Base-by-base conservation (phyloP, 2,113 vertebrate species). In the Brienomyrus longianalis region DNA sequence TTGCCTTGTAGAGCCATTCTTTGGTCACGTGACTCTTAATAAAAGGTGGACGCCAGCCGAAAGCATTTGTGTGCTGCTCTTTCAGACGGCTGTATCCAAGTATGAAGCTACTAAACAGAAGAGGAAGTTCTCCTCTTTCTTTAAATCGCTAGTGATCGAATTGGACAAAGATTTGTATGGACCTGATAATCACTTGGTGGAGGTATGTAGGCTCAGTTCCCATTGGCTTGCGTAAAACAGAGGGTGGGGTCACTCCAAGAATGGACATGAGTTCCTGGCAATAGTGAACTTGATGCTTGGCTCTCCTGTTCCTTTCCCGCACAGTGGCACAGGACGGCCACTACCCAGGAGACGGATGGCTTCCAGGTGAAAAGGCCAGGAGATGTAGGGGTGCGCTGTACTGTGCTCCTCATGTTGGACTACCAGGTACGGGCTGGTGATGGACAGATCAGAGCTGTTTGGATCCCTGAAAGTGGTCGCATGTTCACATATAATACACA, bases 51-150 rank as follows among this genome's bases (percentile, higher is more conserved):
- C 19, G 74, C 39, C 15, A 77, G 70, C 27, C 43, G 74, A 80
- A 80, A 19, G 15, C 17, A 80, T 35, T 19, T 80, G 7, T 50
- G 6, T 59, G 21, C 89, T 92, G 94, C 74, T 93, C 90, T 94
- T 95, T 86, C 95, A 99, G 98, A 97, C 97, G 70, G 98, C 98
- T 89, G 96, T 99, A 92, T 99, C 98, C 91, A 99, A 99, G 94
- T 99, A 99, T 35, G 98, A 99, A 95, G 98, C 98, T 92, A 99
- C 98, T 91, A 99, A 99, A 93, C 98, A 99, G 96, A 99, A 99
- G 92, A 97, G 98, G 92, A 99, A 99, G 91, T 99, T 99, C 91
- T 99, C 98, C n/a, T 99, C 98, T 89, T 99, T 99, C 96, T 99
- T 99, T 95, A 99, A 99, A 93, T 99, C 98, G 90, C 96, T 99